Conservation (phyloP, 2,888 invertebrate genomes). For the Oscheius sp. region DNA sequence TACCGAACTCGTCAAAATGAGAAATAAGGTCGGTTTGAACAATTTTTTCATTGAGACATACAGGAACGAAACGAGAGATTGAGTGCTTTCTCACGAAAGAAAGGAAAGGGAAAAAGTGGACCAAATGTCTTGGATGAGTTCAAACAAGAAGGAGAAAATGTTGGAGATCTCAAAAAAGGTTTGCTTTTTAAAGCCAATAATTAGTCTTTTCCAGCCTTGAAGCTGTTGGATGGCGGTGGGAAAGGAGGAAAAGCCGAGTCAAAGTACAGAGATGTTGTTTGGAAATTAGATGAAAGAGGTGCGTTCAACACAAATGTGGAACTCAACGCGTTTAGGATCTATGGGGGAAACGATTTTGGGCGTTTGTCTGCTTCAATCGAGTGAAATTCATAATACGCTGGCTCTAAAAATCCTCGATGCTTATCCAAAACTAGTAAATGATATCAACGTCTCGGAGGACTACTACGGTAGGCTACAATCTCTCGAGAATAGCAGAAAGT, state of each 20-base stretch:
- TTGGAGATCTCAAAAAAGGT: constrained; percentile 64
- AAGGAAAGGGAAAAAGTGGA: constrained; percentile 61
- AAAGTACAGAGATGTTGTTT: constrained; percentile 76
- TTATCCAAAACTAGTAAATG: constrained; percentile 93
- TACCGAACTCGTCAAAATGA: constrained; percentile 83
- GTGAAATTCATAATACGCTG: constrained; percentile 87
- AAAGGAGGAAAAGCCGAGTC: constrained; percentile 69
- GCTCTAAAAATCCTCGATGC: constrained; percentile 89
- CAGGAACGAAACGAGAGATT: constrained; percentile 75
- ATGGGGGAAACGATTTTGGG: constrained; percentile 92
- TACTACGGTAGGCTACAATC: constrained; percentile 82
- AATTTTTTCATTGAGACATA: constrained; percentile 72
- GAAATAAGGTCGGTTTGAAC: constrained; percentile 78
- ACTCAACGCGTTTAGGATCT: constrained; percentile 28
- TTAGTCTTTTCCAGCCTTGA: constrained; percentile 45
- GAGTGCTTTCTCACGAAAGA: constrained; percentile 57
- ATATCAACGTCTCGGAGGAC: constrained; percentile 93
- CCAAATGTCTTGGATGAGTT: constrained; percentile 60
- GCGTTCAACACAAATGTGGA: not conserved
- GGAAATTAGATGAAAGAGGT: constrained; percentile 52
- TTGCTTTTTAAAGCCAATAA: not conserved
- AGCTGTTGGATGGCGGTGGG: constrained; percentile 57
- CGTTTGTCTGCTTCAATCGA: constrained; percentile 80
- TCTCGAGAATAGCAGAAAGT: not conserved
- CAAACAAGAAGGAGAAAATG: constrained; percentile 56